Base-by-base conservation (phyloP, 2,113 vertebrate genomes). In the Gorilla gorilla region DNA sequence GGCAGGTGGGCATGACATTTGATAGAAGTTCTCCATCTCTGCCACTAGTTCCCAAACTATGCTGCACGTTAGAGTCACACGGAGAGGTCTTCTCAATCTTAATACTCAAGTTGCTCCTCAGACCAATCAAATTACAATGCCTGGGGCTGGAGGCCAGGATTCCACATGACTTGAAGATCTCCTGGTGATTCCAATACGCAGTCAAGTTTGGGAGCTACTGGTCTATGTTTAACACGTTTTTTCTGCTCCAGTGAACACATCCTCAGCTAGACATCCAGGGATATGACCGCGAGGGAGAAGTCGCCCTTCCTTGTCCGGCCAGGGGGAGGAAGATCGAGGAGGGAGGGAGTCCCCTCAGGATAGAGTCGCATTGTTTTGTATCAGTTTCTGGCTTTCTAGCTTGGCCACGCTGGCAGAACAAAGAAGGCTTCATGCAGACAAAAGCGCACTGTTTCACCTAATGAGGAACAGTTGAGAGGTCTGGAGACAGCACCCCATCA, bases 401-500 rank as follows among this genome's bases (percentile, higher is more conserved):
- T 97, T 95, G 3, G 98, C 98, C 55, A 97, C 0, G 94, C 98
- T 97, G 93, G 61, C 20, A 16, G 98, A 99, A 99, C 99, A 99
- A 99, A 99, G 98, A 97, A 97, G 98, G 98, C 98, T 99, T 99
- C 98, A 99, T 99, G 93, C 43, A 64, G 98, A 99, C 99, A 99
- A 99, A 98, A 98, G 98, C 96, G 68, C 97, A 96, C 99, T 99
- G 99, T 99, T 99, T 97, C 94, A 98, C 98, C 98, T 99, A 99
- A 99, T 99, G 99, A 99, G 98, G 98, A 99, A 97, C 99, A 99
- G 99, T 99, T 99, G 99, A 99, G 99, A 99, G 99, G 98, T 98
- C 98, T 98, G 98, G 98, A 99, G 98, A 99, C 98, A 98, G 98
- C 98, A 97, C 98, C 98, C 98, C 98, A 91, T 98, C 98, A 57